A percentile compares a stretch with the other conserved stretches of the same genome.
phyloP scores from a whole-genome alignment of 2,797 vertebrate species.

The Melanotaenia pygmaea region DNA sequence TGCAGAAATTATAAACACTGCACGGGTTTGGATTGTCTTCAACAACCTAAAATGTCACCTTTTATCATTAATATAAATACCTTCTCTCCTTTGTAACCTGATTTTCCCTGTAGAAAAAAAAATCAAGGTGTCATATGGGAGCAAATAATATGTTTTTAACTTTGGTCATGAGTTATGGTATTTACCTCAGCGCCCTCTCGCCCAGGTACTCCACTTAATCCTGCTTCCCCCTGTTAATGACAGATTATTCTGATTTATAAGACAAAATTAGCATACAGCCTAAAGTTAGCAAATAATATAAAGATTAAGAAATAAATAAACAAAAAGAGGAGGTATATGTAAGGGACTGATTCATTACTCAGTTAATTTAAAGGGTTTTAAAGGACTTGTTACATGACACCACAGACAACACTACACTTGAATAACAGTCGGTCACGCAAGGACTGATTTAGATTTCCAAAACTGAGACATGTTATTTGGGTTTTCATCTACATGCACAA shows the following conservation, averaged over 20 bases:
- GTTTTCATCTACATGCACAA: background rate
- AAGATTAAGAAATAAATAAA: background rate
- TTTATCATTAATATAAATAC: constrained; percentile 66
- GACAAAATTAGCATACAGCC: background rate
- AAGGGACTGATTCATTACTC: background rate
- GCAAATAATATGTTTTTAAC: constrained; percentile 7
- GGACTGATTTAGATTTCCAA: background rate
- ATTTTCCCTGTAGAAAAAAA: constrained; percentile 85
- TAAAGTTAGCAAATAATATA: background rate
- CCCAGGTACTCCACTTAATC: constrained; percentile 88
- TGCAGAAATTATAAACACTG: constrained; percentile 21
- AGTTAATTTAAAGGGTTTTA: background rate
- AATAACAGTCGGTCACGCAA: background rate
- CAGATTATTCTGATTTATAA: constrained; percentile 7
- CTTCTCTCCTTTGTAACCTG: constrained; percentile 92
- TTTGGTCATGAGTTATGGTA: background rate
- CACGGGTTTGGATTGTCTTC: constrained; percentile 1
- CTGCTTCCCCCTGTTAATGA: constrained; percentile 86
- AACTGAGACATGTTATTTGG: background rate
- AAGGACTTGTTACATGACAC: background rate
- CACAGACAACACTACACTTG: background rate
- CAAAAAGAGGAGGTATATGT: background rate
- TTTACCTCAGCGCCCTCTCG: constrained; percentile 88
- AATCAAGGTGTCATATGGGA: background rate
- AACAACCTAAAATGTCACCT: constrained; percentile 4